A percentile compares a stretch with the other conserved stretches of the same genome.
phyloP scores from a whole-genome alignment of 2,113 vertebrate species.

The Lasiurus borealis region DNA sequence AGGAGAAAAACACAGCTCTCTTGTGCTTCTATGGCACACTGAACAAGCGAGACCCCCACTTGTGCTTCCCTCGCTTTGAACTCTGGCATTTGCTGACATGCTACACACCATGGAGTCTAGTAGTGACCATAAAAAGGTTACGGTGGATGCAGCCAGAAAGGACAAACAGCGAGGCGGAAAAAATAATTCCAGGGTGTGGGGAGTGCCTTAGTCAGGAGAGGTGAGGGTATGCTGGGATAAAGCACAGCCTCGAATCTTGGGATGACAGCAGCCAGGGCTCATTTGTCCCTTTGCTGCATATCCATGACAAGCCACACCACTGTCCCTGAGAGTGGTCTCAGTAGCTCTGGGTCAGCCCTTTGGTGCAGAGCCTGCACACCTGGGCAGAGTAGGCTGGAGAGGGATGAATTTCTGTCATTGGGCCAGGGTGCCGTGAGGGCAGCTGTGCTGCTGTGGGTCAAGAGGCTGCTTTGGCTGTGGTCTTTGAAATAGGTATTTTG shows the following conservation, averaged over 20 bases:
- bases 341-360: neutral
- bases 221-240: neutral
- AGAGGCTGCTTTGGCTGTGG: neutral
- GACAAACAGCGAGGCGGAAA: neutral
- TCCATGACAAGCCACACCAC: neutral
- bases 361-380: neutral
- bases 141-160: neutral
- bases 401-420: neutral
- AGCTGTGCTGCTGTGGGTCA: neutral
- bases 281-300: neutral
- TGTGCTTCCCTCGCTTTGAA: neutral
- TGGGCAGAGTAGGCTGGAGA: neutral
- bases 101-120: neutral
- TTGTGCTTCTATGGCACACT: too few species aligned
- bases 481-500: neutral
- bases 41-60: too few species aligned
- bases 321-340: neutral
- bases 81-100: neutral
- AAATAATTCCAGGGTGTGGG: neutral
- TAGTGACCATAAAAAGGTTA: neutral
- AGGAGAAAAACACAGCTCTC: neutral
- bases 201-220: neutral
- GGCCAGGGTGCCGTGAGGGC: neutral
- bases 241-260: neutral
- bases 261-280: neutral